Evolutionary conservation across 2,797 vertebrate genomes (phyloP).

Genomic region (Melanotaenia nigrans): DNA sequence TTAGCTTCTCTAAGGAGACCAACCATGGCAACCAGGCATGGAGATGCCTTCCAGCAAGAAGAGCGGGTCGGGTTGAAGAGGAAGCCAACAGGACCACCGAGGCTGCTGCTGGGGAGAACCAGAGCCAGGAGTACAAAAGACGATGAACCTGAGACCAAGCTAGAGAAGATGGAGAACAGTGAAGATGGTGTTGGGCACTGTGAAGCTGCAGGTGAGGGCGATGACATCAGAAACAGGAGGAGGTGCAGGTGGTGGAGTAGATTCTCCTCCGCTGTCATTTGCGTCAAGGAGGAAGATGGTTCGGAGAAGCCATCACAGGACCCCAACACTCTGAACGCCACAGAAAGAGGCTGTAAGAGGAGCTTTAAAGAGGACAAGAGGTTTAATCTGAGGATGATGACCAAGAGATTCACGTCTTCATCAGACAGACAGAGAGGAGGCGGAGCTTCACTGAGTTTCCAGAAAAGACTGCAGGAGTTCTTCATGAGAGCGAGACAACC

Average conservation of each 20-base stretch:
- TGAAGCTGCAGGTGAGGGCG: not conserved
- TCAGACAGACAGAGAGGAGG: not conserved
- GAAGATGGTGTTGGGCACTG: not conserved
- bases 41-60: not conserved
- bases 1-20: not conserved
- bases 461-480: slow-evolving; percentile 10
- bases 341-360: too few species aligned
- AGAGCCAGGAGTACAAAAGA: slow-evolving; percentile 6
- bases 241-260: slow-evolving; percentile 61
- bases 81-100: slow-evolving; percentile 70
- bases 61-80: slow-evolving; percentile 59
- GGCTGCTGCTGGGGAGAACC: slow-evolving; percentile 70
- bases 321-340: accelerated
- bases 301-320: not conserved
- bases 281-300: slow-evolving; percentile 76
- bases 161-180: not conserved
- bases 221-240: slow-evolving; percentile 8
- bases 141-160: slow-evolving; percentile 21
- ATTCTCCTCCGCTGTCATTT: slow-evolving; percentile 73
- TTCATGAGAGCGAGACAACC: not conserved
- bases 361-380: not conserved
- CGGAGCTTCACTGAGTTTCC: not conserved
- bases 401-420: slow-evolving; percentile 9
- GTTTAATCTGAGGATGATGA: not conserved
- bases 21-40: not conserved